Evolutionary conservation across 1,140 invertebrate genomes (phyloP), one percentile per base, ranked within the genome.

Genomic region (Atopsyche davidsoni): DNA sequence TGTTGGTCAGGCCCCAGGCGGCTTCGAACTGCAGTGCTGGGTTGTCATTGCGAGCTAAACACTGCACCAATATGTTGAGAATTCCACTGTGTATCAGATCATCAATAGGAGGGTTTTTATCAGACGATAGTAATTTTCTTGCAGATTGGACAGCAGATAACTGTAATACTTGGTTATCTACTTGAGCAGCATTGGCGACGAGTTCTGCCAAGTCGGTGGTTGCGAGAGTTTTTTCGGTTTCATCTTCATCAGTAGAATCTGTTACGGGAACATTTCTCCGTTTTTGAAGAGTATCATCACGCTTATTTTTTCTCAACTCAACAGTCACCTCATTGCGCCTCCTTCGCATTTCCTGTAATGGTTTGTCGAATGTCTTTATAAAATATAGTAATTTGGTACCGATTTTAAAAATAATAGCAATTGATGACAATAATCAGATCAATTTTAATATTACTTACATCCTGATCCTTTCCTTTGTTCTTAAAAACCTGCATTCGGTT

Each of bases 61-160:
- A 98, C 54, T 81, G 76, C 28, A 98, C 93, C 59, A 99, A 79
- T 62, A 93, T 85, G 39, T 95, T 95, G 53, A 99, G 78, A 65
- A 99, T 94, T 39, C 91, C 92, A 70, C 89, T 89, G 18, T 83
- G 73, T 58, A 99, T 98, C 41, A 99, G 76, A 50, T 88, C 86
- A 79, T 99, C 92, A 63, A 99, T 99, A n/a, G 96, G 96, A 59
- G 96, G 96, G 78, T 98, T 98, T 59, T 91, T 83, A 72, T 99
- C 95, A 32, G 91, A 94, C 2, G 95, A 98, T 3, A 99, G 75
- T 44, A 99, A 75, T 73, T 97, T 98, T 51, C 96, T 76, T 41
- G 89, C 89, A 23, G 89, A 82, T 66, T 92, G 89, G 3, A 93
- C 88, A 39, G 89, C 88, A 57, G 77, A 71, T 57, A 92, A 76